Percentiles rank a stretch among this genome's conserved stretches.
These are phyloP conservation scores for Gavialis gangeticus DNA, from an alignment of 2,113 vertebrate species.

Conservation along the genomic window DNA sequence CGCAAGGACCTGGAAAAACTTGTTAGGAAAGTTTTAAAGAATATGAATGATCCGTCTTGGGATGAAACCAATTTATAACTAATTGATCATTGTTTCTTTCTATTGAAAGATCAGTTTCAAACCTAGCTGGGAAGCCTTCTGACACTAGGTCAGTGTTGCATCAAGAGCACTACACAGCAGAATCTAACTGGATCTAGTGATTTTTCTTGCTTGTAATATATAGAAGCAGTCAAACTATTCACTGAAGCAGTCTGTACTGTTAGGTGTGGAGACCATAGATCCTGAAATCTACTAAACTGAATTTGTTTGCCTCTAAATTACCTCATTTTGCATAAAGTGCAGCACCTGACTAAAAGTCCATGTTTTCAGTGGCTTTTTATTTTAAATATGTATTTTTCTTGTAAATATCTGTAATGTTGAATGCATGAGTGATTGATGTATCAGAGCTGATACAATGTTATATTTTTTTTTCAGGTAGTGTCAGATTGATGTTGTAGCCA, in stretches of 20 bases:
- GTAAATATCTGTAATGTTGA: constrained; percentile 76
- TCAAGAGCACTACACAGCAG: constrained; percentile 69
- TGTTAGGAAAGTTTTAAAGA: constrained; percentile 93
- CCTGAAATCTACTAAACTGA: constrained; percentile 51
- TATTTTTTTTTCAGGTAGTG: neutral
- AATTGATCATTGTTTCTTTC: constrained; percentile 1
- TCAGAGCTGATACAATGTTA: constrained; percentile 40
- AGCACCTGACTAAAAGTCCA: constrained; percentile 72
- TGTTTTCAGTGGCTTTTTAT: constrained; percentile 71
- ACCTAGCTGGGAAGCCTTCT: constrained; percentile 62
- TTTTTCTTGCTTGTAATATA: constrained; percentile 52
- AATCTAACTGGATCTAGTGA: constrained; percentile 73
- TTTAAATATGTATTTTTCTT: constrained; percentile 67
- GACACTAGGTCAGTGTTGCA: constrained; percentile 64
- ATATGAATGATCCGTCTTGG: constrained; percentile 95
- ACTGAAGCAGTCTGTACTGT: constrained; percentile 58
- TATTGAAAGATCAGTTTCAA: constrained; percentile 69
- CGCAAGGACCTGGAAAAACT: constrained; percentile 95
- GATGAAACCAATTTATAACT: constrained; percentile 96
- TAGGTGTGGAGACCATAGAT: constrained; percentile 50
- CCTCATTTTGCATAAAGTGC: constrained; percentile 78
- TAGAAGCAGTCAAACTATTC: constrained; percentile 60
- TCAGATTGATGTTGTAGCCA: too few relatives aligned
- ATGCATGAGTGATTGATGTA: constrained; percentile 53
- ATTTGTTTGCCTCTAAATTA: constrained; percentile 76